A percentile compares a stretch with the other conserved stretches of the same genome.
phyloP scores from a whole-genome alignment of 2,888 invertebrate genomes.

The Diarsia rubi region DNA sequence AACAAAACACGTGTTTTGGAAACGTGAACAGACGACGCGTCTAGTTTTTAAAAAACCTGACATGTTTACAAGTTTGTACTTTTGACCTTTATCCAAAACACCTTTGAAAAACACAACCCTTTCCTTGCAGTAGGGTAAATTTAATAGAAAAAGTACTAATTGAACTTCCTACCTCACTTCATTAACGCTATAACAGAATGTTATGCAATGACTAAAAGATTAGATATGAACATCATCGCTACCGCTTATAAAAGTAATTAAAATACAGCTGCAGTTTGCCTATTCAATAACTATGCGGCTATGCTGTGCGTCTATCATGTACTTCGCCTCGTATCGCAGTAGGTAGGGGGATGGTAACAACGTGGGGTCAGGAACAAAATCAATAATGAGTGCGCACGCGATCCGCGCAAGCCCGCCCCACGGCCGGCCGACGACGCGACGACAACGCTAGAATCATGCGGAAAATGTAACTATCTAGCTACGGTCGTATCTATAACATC shows the following conservation, averaged over 20 bases:
- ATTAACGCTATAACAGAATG: neutral
- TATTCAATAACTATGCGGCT: conserved; percentile 35
- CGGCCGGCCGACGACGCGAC: conserved; percentile 9
- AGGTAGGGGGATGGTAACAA: conserved; percentile 71
- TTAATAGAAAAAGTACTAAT: neutral
- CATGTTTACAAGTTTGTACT: neutral
- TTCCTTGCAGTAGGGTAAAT: too few relatives aligned
- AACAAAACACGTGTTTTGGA: conserved; percentile 44
- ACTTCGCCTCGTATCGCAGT: conserved; percentile 57
- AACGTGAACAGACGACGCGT: conserved; percentile 31
- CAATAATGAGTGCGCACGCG: conserved; percentile 87
- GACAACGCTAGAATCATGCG: conserved; percentile 22
- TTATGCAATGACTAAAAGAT: neutral
- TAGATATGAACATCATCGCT: neutral
- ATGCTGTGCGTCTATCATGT: conserved; percentile 44
- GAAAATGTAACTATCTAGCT: conserved; percentile 23
- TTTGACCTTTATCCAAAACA: neutral
- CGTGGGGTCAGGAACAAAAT: conserved; percentile 76
- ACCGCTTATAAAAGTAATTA: neutral
- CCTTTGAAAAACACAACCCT: neutral
- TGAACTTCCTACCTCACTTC: neutral
- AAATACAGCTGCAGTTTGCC: conserved; percentile 29
- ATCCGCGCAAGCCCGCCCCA: conserved; percentile 75
- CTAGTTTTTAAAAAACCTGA: neutral
- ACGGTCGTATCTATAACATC: conserved; percentile 3